phyloP scores from a whole-genome alignment of 1,140 invertebrate species.

The Drosophila repletoides region DNA sequence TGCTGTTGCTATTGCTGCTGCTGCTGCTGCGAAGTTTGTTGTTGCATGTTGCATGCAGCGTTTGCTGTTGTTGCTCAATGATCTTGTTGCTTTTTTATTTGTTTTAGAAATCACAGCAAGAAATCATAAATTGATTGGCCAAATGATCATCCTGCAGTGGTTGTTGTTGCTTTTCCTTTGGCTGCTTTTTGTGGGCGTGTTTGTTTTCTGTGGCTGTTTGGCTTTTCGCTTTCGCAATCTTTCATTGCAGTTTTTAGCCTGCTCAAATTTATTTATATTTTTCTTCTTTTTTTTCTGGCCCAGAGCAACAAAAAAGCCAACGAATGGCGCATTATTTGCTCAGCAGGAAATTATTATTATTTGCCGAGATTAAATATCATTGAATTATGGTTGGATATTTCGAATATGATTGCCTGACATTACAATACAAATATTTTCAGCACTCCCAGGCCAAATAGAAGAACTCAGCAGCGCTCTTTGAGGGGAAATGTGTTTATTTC shows the following conservation, averaged over 20 bases:
- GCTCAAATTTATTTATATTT: conserved; percentile 6
- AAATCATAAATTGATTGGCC: conserved; percentile 81
- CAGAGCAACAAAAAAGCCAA: conserved; percentile 13
- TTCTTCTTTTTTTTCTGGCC: conserved; percentile 9
- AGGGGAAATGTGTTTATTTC: neutral
- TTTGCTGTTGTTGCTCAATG: conserved; percentile 44
- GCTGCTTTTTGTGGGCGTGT: conserved; percentile 51
- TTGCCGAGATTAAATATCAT: conserved; percentile 65
- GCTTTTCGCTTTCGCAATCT: conserved; percentile 19
- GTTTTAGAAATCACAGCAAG: conserved; percentile 75
- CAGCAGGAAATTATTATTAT: conserved; percentile 74
- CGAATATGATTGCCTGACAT: conserved; percentile 24
- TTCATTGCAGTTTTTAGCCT: conserved; percentile 34
- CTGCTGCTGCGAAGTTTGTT: conserved; percentile 32
- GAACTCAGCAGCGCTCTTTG: neutral
- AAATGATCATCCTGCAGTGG: conserved; percentile 33
- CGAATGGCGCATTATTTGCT: conserved; percentile 52
- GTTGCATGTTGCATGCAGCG: conserved; percentile 59
- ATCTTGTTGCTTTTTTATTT: conserved; percentile 63
- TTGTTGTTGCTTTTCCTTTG: conserved; percentile 14
- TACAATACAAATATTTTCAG: conserved; percentile 21
- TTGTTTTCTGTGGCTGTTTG: conserved; percentile 42
- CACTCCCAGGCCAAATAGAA: neutral
- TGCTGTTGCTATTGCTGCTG: conserved; percentile 16
- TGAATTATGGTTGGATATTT: conserved; percentile 55